A percentile compares a stretch with the other conserved stretches of the same genome.
These are phyloP conservation scores for Hycleus phaleratus DNA, from an alignment of 1,140 invertebrate species.

Conservation along the genomic window DNA sequence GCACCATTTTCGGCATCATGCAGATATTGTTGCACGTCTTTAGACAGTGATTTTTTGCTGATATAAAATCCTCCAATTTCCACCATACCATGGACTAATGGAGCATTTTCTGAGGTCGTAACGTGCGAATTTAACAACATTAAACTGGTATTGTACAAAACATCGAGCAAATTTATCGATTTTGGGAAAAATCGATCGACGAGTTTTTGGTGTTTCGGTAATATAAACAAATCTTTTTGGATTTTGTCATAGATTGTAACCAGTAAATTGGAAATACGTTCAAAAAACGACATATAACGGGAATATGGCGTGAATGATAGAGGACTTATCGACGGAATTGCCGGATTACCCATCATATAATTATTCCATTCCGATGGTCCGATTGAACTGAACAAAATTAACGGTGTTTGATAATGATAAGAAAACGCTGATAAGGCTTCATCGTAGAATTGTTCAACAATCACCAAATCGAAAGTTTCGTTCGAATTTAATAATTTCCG, in stretches of 20 bases:
- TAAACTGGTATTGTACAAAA: conserved; percentile 39
- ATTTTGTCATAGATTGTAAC: conserved; percentile 17
- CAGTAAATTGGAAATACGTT: conserved; percentile 40
- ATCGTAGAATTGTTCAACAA: conserved; percentile 43
- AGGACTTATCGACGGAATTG: conserved; percentile 39
- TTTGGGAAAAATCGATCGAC: conserved; percentile 40
- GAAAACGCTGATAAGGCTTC: conserved; percentile 42
- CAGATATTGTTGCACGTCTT: conserved; percentile 43
- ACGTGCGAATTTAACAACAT: conserved; percentile 50
- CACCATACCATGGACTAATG: conserved; percentile 41
- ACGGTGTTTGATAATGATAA: conserved; percentile 38
- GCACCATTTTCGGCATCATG: conserved; percentile 43
- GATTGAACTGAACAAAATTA: conserved; percentile 39
- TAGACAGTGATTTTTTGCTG: conserved; percentile 38
- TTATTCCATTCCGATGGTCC: conserved; percentile 28
- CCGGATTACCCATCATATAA: conserved; percentile 36
- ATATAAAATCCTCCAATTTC: conserved; percentile 49
- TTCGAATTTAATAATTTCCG: conserved; percentile 21
- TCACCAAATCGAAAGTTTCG: conserved; percentile 44
- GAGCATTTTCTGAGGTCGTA: conserved; percentile 16
- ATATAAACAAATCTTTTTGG: conserved; percentile 8
- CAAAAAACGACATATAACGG: conserved; percentile 42
- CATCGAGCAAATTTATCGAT: conserved; percentile 45
- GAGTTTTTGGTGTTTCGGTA: conserved; percentile 36
- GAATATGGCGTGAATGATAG: conserved; percentile 28